These are phyloP conservation scores for Hirudo medicinalis DNA, from an alignment of 1,140 invertebrate species.

Conservation along the genomic window DNA sequence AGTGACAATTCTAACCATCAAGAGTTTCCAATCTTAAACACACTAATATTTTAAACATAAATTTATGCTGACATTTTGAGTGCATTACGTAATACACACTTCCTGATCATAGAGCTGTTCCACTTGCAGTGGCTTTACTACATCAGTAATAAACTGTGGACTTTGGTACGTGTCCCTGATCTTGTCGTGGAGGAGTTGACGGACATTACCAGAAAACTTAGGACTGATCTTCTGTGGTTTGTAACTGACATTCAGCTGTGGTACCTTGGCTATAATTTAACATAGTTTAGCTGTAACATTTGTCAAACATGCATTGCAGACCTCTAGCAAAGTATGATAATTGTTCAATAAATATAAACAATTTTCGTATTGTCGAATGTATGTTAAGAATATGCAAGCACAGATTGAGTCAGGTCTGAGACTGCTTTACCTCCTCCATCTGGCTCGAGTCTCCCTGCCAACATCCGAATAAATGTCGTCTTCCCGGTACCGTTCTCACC, in stretches of 20 bases:
- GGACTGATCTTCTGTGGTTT: slow-evolving; percentile 99
- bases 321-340: not conserved
- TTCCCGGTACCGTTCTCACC: slow-evolving; percentile 99
- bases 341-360: not conserved
- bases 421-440: slow-evolving; percentile 59
- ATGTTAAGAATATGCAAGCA: not conserved
- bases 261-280: too few species aligned
- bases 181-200: slow-evolving; percentile 82
- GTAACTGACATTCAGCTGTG: slow-evolving; percentile 91
- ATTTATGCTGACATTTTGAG: not conserved
- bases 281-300: slow-evolving; percentile 46
- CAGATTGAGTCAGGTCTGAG: not conserved
- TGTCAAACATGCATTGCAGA: not conserved
- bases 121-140: slow-evolving; percentile 95
- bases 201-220: slow-evolving; percentile 82
- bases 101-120: slow-evolving; percentile 97
- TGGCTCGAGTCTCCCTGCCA: slow-evolving; percentile 83
- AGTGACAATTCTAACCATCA: too few species aligned
- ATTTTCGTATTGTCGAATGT: not conserved
- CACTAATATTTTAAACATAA: too few species aligned
- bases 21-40: too few species aligned
- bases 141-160: slow-evolving; percentile 95
- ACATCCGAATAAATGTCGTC: slow-evolving; percentile 95
- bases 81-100: slow-evolving; percentile 36
- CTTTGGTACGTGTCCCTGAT: slow-evolving; percentile 92